phyloP scores from a whole-genome alignment of 2,797 vertebrate species.

The Galagoides demidoff region DNA sequence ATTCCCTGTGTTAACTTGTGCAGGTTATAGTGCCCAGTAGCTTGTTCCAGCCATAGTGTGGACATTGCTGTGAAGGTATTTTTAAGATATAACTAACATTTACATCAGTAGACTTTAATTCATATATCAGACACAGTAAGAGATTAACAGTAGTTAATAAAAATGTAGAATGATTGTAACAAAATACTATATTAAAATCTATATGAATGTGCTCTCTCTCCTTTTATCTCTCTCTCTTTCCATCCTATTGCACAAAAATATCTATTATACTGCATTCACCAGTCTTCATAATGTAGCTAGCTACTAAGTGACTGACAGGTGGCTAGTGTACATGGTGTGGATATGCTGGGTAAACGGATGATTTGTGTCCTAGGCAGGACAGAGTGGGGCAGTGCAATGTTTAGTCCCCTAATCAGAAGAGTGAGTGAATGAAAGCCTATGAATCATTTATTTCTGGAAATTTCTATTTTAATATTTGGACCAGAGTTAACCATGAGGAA shows the following conservation, averaged over 20 bases:
- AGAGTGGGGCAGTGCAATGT: not conserved
- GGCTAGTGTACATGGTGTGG: not conserved
- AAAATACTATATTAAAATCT: not conserved
- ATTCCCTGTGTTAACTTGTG: not conserved
- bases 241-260: not conserved
- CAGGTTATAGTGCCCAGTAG: not conserved
- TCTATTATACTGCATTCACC: not conserved
- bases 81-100: not conserved
- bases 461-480: not conserved
- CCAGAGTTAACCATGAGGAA: not conserved
- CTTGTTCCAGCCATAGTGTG: not conserved
- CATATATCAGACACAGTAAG: not conserved
- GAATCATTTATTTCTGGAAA: not conserved
- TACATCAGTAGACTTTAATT: not conserved
- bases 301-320: not conserved
- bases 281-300: not conserved
- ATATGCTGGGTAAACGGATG: not conserved
- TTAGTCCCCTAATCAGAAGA: not conserved
- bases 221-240: not conserved
- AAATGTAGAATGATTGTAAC: not conserved
- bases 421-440: not conserved
- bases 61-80: not conserved
- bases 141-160: not conserved
- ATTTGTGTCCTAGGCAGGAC: not conserved
- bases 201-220: not conserved